Percentiles rank a stretch among this genome's conserved stretches.
Conservation (phyloP, 2,113 vertebrate species). For the Onychorhynchus coronatus region DNA sequence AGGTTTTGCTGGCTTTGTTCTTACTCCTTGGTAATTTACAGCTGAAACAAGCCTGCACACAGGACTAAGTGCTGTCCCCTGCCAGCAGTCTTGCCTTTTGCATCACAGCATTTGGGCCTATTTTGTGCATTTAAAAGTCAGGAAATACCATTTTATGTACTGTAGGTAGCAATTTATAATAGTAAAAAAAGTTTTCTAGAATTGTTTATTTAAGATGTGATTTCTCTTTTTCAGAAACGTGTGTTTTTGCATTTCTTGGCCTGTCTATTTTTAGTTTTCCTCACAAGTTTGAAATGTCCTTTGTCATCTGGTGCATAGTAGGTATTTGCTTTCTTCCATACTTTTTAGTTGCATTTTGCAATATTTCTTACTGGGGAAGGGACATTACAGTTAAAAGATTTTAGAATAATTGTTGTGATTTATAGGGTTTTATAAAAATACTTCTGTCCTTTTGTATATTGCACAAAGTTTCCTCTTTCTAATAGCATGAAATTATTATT, state of each 20-base stretch:
- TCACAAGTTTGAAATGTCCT: constrained; percentile 98
- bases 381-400: neutral
- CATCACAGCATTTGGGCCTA: neutral
- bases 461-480: neutral
- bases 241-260: constrained; percentile 97
- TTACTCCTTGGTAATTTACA: neutral
- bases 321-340: constrained; percentile 70
- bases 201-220: neutral
- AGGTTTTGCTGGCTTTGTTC: neutral
- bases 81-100: neutral
- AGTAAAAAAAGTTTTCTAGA: neutral
- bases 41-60: neutral
- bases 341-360: neutral
- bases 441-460: neutral
- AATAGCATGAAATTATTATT: neutral
- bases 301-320: constrained; percentile 99
- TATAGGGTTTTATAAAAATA: neutral
- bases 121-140: neutral
- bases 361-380: neutral
- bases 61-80: neutral
- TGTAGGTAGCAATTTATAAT: neutral
- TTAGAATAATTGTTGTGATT: neutral
- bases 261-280: constrained; percentile 99
- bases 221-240: constrained; percentile 87
- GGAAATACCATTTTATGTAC: neutral